These are phyloP conservation scores for Diplodus puntazzo DNA, from an alignment of 2,797 vertebrate genomes.

Conservation along the genomic window DNA sequence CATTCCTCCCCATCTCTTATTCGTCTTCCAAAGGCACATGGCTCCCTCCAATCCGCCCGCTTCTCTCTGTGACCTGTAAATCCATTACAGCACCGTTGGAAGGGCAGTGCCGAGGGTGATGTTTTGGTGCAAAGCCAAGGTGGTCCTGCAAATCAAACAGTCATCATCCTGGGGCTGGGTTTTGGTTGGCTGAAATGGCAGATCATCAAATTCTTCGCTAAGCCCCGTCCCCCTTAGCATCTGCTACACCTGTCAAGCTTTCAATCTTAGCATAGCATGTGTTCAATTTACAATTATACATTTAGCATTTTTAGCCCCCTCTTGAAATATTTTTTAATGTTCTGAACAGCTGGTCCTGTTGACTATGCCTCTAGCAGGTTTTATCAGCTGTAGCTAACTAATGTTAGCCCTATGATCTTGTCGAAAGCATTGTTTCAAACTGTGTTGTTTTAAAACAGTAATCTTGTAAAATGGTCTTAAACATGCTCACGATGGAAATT, in stretches of 20 bases:
- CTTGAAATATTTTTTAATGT: no score
- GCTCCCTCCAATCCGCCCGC: background rate
- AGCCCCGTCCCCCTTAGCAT: background rate
- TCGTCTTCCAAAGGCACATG: constrained; percentile 47
- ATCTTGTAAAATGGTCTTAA: no score
- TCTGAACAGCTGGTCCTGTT: no score
- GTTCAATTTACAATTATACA: no score
- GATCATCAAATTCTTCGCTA: background rate
- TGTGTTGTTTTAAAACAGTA: no score
- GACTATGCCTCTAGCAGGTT: no score
- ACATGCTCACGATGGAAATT: no score
- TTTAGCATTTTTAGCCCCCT: no score
- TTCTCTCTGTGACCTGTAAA: constrained; percentile 3
- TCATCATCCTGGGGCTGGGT: background rate
- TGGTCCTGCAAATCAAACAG: background rate
- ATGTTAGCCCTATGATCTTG: no score
- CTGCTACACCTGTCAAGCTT: background rate
- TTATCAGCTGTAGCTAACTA: no score
- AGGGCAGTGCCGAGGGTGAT: background rate
- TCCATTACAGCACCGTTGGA: constrained; percentile 32
- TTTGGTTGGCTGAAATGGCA: background rate
- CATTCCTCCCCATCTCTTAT: constrained; percentile 63
- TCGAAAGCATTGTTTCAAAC: no score
- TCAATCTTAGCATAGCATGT: background rate
- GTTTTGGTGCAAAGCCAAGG: constrained; percentile 10